A percentile compares a stretch with the other conserved stretches of the same genome.
Conservation (phyloP, 2,888 invertebrate species). For the Andrena praecox region DNA sequence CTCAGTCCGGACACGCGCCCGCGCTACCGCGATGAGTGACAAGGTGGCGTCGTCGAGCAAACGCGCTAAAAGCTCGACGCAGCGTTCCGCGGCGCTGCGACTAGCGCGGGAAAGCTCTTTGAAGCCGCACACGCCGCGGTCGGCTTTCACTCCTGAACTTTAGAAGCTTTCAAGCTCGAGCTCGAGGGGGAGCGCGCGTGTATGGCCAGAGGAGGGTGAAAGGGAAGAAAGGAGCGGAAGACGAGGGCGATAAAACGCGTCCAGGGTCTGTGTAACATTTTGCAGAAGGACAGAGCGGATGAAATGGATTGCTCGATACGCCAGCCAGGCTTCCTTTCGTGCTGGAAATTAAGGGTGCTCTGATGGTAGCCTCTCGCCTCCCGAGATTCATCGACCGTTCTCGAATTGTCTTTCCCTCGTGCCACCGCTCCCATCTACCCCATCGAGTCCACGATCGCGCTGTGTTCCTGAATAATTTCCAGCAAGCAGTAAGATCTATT, state of each 20-base stretch:
- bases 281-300: background rate
- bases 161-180: slow-evolving; percentile 66
- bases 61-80: slow-evolving; percentile 52
- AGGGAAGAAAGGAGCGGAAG: slow-evolving; percentile 1
- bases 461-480: no score
- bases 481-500: no score
- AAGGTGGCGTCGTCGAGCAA: slow-evolving; percentile 17
- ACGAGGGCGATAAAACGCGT: slow-evolving; percentile 41
- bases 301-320: slow-evolving; percentile 41
- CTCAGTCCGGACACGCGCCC: no score
- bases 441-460: no score
- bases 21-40: no score
- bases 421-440: background rate
- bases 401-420: background rate
- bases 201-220: background rate
- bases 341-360: slow-evolving; percentile 34
- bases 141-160: slow-evolving; percentile 73
- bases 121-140: slow-evolving; percentile 65
- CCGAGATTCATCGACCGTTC: background rate
- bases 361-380: background rate
- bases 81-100: slow-evolving; percentile 37
- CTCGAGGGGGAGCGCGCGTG: background rate
- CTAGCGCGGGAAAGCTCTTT: slow-evolving; percentile 69
- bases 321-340: background rate
- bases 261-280: slow-evolving; percentile 7